Base-by-base conservation (phyloP, 2,888 invertebrate genomes). In the Cephus rjabovi region DNA sequence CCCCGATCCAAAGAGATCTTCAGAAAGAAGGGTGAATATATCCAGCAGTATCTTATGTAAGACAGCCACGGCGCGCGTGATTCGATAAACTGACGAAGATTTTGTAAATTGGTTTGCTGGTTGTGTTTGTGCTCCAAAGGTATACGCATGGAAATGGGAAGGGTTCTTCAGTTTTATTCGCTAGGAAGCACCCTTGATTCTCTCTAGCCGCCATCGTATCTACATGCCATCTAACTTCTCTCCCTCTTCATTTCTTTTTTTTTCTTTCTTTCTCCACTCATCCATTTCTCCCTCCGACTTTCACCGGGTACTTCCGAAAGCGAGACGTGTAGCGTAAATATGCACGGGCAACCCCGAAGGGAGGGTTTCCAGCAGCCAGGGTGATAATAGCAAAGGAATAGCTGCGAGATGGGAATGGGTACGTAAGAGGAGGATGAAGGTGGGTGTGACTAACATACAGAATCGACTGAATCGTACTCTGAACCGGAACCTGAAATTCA, bases 61-160 rank as follows among this genome's bases (percentile, higher is more conserved):
- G 71, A 71, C 71, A 71, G 71, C 71, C 78, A 79, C 78, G 81
- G 76, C 77, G 79, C 79, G 77, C 77, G 80, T 80, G 84, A 83
- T 83, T 85, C 86, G 86, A 87, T 87, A 85, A 84, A 82, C 79
- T 81, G 82, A 81, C 83, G 78, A 83, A 86, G 87, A 86, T 88
- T 88, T 83, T 82, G 83, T 79, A 86, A 86, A 87, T 85, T 85
- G 85, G 82, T 83, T 83, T 76, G 79, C 76, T 76, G 79, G 81
- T 73, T 56, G 75, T 75, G 70, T 80, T 77, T 69, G 74, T 77
- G 73, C 69, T 75, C 71, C 71, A 73, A 81, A 73, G 69, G 71
- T 69, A 37, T 73, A 33, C 77, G 68, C 69, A 77, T 73, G 75
- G 71, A 71, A 69, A 69, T 68, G 79, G 31, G 12, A 71, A 71